Evolutionary conservation across 92 coral and sea anemone species (phyloP).

Genomic region (Phenganax marumi): DNA sequence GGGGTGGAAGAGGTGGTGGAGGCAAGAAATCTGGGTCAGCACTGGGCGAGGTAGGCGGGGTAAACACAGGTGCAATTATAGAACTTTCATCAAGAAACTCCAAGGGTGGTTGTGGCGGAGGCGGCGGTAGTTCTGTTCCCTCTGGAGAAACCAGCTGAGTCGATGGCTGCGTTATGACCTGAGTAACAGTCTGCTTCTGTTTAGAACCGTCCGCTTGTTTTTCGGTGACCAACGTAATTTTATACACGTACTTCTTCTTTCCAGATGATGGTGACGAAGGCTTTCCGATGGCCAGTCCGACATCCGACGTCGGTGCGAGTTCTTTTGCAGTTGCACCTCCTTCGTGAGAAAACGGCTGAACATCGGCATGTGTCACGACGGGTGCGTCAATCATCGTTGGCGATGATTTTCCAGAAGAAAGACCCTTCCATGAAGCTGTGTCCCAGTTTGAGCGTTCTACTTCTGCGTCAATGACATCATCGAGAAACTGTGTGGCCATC

Average conservation of each 20-base stretch:
- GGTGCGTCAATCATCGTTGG: neutral
- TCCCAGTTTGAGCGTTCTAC: slow-evolving; percentile 96
- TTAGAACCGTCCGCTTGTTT: slow-evolving; percentile 25
- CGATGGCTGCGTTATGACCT: neutral
- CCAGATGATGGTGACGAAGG: neutral
- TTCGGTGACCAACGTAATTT: slow-evolving; percentile 39
- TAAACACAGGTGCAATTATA: slow-evolving; percentile 18
- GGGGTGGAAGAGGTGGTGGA: slow-evolving; percentile 11
- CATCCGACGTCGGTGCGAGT: neutral
- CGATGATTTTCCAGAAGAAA: neutral
- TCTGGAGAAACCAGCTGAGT: neutral
- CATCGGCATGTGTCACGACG: neutral
- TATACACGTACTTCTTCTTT: slow-evolving; percentile 37
- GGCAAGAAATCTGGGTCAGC: neutral
- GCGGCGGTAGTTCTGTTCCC: slow-evolving; percentile 74
- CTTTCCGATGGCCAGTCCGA: neutral
- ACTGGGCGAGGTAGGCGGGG: slow-evolving; percentile 29
- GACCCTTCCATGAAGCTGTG: slow-evolving; percentile 80
- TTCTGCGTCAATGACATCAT: slow-evolving; percentile 84
- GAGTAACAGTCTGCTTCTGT: slow-evolving; percentile 18
- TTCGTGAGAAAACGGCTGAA: neutral
- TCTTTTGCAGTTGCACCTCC: neutral
- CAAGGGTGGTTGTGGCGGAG: slow-evolving; percentile 75
- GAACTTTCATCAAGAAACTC: slow-evolving; percentile 22
- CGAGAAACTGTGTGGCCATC: slow-evolving; percentile 62